Conservation (phyloP, 2,797 vertebrate genomes). For the Danionella dracula region DNA sequence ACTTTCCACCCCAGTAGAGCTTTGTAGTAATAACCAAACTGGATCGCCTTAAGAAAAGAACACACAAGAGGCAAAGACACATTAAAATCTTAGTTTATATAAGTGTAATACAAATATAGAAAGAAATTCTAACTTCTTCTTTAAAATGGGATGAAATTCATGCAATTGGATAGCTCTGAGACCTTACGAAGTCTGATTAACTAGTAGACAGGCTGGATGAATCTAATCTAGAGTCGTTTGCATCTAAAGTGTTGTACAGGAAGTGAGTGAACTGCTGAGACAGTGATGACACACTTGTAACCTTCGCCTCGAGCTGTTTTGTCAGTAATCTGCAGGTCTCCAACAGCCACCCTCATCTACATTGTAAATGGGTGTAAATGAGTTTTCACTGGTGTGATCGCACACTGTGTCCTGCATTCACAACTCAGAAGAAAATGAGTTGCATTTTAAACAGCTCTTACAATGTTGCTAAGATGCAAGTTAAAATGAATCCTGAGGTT, state of each 20-base stretch:
- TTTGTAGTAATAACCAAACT: slow-evolving; percentile 97
- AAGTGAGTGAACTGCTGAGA: neutral
- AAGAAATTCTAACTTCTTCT: no score
- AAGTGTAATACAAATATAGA: no score
- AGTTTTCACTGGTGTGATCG: slow-evolving; percentile 3
- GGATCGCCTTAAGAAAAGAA: slow-evolving; percentile 75
- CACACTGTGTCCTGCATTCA: neutral
- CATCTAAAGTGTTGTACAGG: no score
- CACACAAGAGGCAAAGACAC: neutral
- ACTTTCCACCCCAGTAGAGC: slow-evolving; percentile 99
- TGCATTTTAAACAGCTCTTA: neutral
- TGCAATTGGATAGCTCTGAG: no score
- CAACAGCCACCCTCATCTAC: neutral
- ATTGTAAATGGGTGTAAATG: slow-evolving; percentile 14
- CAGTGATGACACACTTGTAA: neutral
- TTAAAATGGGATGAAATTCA: no score
- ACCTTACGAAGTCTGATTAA: no score
- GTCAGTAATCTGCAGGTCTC: neutral
- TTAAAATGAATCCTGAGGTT: neutral
- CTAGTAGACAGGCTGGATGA: no score
- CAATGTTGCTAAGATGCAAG: neutral
- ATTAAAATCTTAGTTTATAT: no score
- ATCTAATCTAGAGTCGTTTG: no score
- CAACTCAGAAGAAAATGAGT: neutral
- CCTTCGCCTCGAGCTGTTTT: neutral